Base-by-base conservation (phyloP, 30 jellyfish, hydroid and myxozoan species). In the Phacellophora camtschatica region DNA sequence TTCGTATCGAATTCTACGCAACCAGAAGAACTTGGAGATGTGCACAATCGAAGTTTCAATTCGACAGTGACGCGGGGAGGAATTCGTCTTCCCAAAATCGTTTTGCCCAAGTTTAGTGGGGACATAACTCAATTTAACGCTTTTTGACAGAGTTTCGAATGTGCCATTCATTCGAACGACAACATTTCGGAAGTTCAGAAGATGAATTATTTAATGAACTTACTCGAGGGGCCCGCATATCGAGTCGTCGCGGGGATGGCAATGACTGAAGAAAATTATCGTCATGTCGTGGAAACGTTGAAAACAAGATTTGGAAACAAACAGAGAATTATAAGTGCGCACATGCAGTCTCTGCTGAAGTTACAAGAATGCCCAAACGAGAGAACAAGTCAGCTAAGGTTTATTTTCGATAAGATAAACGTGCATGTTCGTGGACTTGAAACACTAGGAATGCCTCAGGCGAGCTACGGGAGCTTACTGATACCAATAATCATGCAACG, bases 181-280 rank as follows among this genome's bases (percentile, higher is more conserved):
- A 65, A 51, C 19, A 22, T 74, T 15, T 11, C 86, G 3, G 84
- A 54, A 39, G 58, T 73, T 30, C 91, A 75, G 54, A 85, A 85
- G 54, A 32, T 85, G 86, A 73, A 75, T 43, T 74, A 85, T 51
- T 66, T 85, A 24, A 65, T 64, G 55, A 74, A 48, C 46, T 67
- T 77, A 35, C 66, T 86, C 29, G 67, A 71, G 35, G 92, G 92
- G 11, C 74, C 67, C 4, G 96, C 96, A 22, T 50, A 32, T 20
- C 77, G 88, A 25, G 66, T 53, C 28, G 79, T 72, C 11, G 64
- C 78, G 27, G 96, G 86, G 1, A 77, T 73, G 9, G 65, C 23
- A 31, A 24, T 85, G 2, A 41, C 90, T 5, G 35, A 46, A 76
- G 86, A 62, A 18, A 85, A 61, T 30, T 72, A 73, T 24, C 24